Conservation (phyloP, 2,797 vertebrate genomes). For the Fistularia tabacaria region DNA sequence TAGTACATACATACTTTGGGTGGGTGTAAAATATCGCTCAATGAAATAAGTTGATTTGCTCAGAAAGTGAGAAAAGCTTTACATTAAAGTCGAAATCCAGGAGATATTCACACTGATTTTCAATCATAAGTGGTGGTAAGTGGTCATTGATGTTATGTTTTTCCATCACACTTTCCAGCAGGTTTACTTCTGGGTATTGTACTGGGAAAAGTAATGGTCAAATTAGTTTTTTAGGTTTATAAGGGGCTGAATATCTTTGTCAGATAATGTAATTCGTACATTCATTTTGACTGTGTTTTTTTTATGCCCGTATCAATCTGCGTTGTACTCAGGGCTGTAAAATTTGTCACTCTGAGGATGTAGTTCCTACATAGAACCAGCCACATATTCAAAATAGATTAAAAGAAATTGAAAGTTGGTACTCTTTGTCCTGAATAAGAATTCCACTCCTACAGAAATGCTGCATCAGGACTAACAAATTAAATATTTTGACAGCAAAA, state of each 20-base stretch:
- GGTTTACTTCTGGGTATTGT: slow-evolving; percentile 10
- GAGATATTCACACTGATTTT: slow-evolving; percentile 47
- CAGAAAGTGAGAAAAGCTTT: slow-evolving; percentile 51
- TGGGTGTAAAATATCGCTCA: slow-evolving; percentile 38
- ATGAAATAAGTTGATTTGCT: slow-evolving; percentile 25
- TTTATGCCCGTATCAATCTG: too few species aligned
- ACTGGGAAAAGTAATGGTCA: slow-evolving; percentile 4
- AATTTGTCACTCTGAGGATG: too few species aligned
- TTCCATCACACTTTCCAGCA: slow-evolving; percentile 24
- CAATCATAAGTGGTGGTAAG: slow-evolving; percentile 27
- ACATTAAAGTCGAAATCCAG: slow-evolving; percentile 26
- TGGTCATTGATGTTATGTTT: slow-evolving; percentile 26
- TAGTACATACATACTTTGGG: slow-evolving; percentile 28
- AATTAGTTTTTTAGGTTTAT: not conserved
- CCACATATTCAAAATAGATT: too few species aligned
- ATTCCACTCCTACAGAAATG: too few species aligned
- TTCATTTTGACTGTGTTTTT: too few species aligned
- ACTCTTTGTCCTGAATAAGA: too few species aligned
- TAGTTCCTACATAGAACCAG: too few species aligned
- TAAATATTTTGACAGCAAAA: too few species aligned
- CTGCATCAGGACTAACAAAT: too few species aligned
- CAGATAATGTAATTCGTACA: not conserved
- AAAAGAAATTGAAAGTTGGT: too few species aligned
- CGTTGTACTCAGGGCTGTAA: too few species aligned
- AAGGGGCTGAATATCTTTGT: not conserved